Evolutionary conservation across 2,888 invertebrate species (phyloP), one percentile per base, ranked within the genome.

Genomic region (Drosophila nr. perissopoda): DNA sequence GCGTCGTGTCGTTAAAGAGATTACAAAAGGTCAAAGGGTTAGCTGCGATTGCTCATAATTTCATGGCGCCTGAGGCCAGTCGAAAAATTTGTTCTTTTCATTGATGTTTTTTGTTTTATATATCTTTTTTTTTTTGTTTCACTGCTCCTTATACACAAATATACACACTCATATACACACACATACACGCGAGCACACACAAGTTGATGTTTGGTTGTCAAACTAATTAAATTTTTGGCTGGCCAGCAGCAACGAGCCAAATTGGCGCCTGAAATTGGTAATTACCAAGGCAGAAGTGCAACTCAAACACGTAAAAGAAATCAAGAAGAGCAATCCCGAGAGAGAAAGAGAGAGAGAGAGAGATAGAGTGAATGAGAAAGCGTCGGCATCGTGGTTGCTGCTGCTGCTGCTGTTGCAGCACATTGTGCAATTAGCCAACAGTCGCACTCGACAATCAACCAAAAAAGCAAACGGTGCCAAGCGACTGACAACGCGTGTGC

Each of bases 231-330:
- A 89, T 87, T 84, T 72, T 89, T 85, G 85, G 80, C 73, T 76
- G 78, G 78, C 73, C 80, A 79, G 71, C 64, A 78, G 78, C 52
- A 66, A 64, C 45, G 65, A 73, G 80, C 82, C 90, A 82, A 88
- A 80, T 81, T 87, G 87, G 87, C 87, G 87, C 80, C 85, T 74
- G 90, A 89, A 90, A 89, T 91, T 91, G 90, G 83, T 89, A 89
- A 90, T 90, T 90, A 89, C 87, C 73, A 80, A 53, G 75, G 72
- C 82, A 72, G 83, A 80, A 90, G 90, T 89, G 91, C 83, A 90
- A 77, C 83, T 90, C 87, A 82, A 82, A 89, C 86, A 88, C 82
- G 85, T 81, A 78, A 86, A 88, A 72, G 73, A 70, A 82, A 78
- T 64, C 62, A 16, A 45, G 8, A 16, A 8, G 61, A 60, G 60